Percentiles rank a stretch among this genome's conserved stretches.
phyloP scores from a whole-genome alignment of 2,797 vertebrate genomes.

The Tarsius wallacei region DNA sequence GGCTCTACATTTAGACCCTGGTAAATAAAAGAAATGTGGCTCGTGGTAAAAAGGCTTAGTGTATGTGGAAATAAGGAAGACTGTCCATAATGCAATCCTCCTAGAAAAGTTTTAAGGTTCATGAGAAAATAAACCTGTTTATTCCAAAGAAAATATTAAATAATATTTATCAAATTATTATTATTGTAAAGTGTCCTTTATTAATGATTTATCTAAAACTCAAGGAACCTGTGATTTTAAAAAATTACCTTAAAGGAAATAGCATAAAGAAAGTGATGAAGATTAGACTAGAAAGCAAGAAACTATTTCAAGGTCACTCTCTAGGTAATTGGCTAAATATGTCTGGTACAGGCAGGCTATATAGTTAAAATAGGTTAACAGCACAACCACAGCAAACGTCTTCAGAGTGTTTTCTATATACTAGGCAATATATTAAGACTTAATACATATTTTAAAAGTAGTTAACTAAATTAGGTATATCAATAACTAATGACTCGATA shows the following conservation, averaged over 20 bases:
- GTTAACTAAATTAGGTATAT: background rate
- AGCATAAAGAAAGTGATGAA: too few relatives aligned
- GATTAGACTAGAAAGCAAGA: background rate
- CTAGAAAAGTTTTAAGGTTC: background rate
- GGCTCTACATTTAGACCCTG: too few relatives aligned
- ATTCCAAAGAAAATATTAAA: background rate
- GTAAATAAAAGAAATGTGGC: background rate
- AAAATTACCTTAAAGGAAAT: too few relatives aligned
- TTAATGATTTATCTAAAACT: conserved; percentile 20
- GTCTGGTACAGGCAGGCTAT: background rate
- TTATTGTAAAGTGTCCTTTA: background rate
- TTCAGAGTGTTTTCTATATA: background rate
- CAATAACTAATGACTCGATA: background rate
- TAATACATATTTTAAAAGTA: background rate
- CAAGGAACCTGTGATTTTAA: background rate
- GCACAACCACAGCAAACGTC: background rate
- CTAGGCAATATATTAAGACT: background rate
- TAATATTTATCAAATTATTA: conserved; percentile 15
- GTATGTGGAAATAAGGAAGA: background rate
- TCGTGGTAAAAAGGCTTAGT: background rate
- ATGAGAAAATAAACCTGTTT: background rate
- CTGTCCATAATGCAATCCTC: background rate
- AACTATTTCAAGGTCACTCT: background rate
- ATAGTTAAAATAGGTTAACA: background rate
- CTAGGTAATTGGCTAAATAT: background rate